Evolutionary conservation across 2,888 invertebrate genomes (phyloP), one percentile per base, ranked within the genome.

Genomic region (Chelonus formosanus): DNA sequence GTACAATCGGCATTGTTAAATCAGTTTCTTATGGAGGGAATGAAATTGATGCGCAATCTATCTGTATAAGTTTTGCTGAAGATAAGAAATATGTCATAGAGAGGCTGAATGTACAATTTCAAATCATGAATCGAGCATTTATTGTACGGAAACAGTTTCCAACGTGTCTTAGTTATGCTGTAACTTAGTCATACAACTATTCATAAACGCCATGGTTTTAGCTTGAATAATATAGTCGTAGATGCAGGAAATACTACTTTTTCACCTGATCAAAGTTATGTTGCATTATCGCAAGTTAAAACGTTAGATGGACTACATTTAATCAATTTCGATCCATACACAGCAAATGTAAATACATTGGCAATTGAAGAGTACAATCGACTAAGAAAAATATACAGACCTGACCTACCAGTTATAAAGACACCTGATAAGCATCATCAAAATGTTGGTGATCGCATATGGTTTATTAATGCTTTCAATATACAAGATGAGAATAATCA

Each of bases 1-100:
- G 76, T 32, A 66, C 74, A 0, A 74, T 77, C 31, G 74, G 69
- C n/a, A 69, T 34, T 5, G 64, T 76, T 34, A 60, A 57, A 57
- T 69, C 67, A 6, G 58, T 76, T 7, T 43, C 56, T 40, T 40
- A 40, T n/a, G 54, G 47, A 57, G 20, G 59, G 20, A 31, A 48
- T 35, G 59, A 71, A 53, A 54, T 31, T 5, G 40, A 62, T 34
- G 55, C 74, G 32, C 70, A 73, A 5, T 43, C 47, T 34, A 6
- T 62, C 1, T 55, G 5, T 5, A 8, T 62, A 7, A n/a, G 8
- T 20, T 47, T 62, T 3, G 8, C 6, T 6, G 10, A 10, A 35
- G 47, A 35, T 5, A 8, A 45, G 6, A 47, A 47, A 55, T 45
- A 32, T 7, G 8, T 6, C 44, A 54, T 52, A 5, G 52, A 61